Conservation (phyloP, 2,888 invertebrate genomes). For the Eupithecia inturbata region DNA sequence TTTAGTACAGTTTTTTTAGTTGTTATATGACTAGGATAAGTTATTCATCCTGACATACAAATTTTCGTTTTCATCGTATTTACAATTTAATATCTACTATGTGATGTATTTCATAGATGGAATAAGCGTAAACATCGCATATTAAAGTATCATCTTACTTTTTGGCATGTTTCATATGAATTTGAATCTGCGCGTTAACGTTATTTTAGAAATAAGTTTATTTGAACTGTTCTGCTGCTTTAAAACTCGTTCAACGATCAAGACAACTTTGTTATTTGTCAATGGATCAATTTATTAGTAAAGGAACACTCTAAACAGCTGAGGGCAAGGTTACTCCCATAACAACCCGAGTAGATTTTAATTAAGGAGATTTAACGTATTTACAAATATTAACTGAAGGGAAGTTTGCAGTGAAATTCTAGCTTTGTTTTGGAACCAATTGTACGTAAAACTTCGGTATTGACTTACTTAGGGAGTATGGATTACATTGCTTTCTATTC, state of each 20-base stretch:
- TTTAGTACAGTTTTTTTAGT: not conserved
- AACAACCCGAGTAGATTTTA: conserved; percentile 31
- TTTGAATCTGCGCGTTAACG: not conserved
- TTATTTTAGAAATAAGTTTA: not conserved
- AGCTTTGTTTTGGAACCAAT: conserved; percentile 10
- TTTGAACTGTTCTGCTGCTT: not conserved
- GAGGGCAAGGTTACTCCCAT: not conserved
- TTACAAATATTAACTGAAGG: conserved; percentile 23
- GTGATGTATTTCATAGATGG: not conserved
- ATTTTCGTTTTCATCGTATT: not conserved
- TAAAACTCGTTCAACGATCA: not conserved
- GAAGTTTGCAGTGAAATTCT: conserved; percentile 19
- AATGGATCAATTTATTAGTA: not conserved
- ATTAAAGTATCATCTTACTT: not conserved
- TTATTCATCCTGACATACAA: not conserved
- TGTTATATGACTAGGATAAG: not conserved
- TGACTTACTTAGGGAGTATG: conserved; percentile 12
- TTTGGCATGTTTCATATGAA: no score
- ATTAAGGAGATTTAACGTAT: conserved; percentile 34
- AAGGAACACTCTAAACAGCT: conserved; percentile 11
- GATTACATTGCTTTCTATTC: not conserved
- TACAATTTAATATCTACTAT: not conserved
- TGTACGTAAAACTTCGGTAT: conserved; percentile 6
- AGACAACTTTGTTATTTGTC: not conserved
- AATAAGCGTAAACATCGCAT: not conserved